A percentile compares a stretch with the other conserved stretches of the same genome.
phyloP scores from a whole-genome alignment of 2,888 invertebrate species.

The Osmoderma eremita region DNA sequence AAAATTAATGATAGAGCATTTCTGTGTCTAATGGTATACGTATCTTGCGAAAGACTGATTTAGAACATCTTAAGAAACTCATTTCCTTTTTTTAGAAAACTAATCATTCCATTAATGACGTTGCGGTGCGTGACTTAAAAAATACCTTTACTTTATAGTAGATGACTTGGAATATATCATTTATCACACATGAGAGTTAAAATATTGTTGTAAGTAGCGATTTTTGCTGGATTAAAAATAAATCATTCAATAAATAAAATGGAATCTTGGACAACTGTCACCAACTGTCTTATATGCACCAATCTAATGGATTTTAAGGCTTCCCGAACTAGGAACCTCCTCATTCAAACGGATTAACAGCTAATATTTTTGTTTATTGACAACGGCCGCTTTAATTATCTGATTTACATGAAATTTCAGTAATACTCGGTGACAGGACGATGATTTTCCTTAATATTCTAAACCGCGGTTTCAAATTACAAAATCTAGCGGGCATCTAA shows the following conservation, averaged over 20 bases:
- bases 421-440: slow-evolving; percentile 24
- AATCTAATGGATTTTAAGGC: too few relatives aligned
- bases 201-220: too few relatives aligned
- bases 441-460: slow-evolving; percentile 27
- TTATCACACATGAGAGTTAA: too few relatives aligned
- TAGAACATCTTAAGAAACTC: slow-evolving; percentile 11
- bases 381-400: slow-evolving; percentile 22
- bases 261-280: too few relatives aligned
- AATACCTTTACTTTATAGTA: not conserved
- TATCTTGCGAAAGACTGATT: not conserved
- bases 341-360: not conserved
- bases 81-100: slow-evolving; percentile 26
- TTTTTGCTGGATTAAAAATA: too few relatives aligned
- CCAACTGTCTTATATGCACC: too few relatives aligned
- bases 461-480: slow-evolving; percentile 22
- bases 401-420: slow-evolving; percentile 24
- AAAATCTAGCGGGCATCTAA: slow-evolving; percentile 25
- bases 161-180: too few relatives aligned
- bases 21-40: slow-evolving; percentile 10
- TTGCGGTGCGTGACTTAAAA: not conserved
- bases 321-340: too few relatives aligned
- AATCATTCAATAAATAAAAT: too few relatives aligned
- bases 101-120: slow-evolving; percentile 16
- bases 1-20: slow-evolving; percentile 29
- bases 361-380: slow-evolving; percentile 19